Evolutionary conservation across 2,797 vertebrate genomes (phyloP).

Genomic region (Acanthurus lineatus): DNA sequence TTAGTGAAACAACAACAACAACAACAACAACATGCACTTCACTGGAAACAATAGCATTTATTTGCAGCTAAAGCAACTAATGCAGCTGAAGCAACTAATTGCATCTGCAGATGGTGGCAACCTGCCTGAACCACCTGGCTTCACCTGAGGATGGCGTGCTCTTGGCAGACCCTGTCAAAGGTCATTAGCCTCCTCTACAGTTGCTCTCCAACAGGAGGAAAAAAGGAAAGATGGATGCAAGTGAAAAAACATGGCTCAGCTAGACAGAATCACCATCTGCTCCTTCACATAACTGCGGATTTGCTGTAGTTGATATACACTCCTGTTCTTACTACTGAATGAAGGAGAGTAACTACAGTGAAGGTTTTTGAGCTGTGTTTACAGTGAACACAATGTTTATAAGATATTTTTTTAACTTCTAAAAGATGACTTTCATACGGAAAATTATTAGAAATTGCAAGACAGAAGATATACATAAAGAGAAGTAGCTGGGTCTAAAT

Average conservation of each 20-base stretch:
- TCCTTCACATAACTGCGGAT: conserved; percentile 29
- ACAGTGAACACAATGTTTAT: not conserved
- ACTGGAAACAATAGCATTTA: conserved; percentile 7
- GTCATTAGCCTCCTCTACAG: conserved; percentile 49
- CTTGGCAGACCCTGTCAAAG: conserved; percentile 59
- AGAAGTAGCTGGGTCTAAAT: not conserved
- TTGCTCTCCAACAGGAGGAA: conserved; percentile 17
- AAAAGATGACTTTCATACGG: not conserved
- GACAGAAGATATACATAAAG: not conserved
- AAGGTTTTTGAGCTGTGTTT: not conserved
- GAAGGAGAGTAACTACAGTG: conserved; percentile 12
- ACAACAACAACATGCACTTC: not conserved
- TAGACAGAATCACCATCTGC: conserved; percentile 57
- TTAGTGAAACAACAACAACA: conserved; percentile 8
- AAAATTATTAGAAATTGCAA: not conserved
- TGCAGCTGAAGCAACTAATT: not conserved
- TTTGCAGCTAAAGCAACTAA: conserved; percentile 14
- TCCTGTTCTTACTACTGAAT: conserved; percentile 7
- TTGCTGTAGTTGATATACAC: conserved; percentile 22
- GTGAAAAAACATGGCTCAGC: conserved; percentile 38
- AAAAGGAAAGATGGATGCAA: conserved; percentile 18
- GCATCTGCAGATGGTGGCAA: conserved; percentile 46
- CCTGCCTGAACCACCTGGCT: conserved; percentile 55
- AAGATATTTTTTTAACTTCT: too few species aligned
- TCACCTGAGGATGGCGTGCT: conserved; percentile 53